A percentile compares a stretch with the other conserved stretches of the same genome.
Evolutionary conservation across 2,113 vertebrate genomes (phyloP).

Genomic region (Erythrocebus patas): DNA sequence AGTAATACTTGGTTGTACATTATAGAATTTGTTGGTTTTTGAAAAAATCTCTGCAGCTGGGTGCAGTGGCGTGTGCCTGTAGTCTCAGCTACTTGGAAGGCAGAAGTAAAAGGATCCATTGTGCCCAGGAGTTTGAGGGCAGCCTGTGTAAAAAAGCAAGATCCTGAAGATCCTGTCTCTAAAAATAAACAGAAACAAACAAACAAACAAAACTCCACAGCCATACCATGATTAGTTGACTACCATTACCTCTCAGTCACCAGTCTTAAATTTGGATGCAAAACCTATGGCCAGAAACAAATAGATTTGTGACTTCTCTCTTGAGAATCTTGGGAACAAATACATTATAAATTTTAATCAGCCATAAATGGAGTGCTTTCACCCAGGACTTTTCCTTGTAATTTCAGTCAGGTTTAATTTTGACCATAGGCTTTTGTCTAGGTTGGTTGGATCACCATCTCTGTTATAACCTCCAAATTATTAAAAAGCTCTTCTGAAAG

Average conservation of each 20-base stretch:
- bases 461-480: not conserved
- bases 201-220: not conserved
- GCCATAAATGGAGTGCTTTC: not conserved
- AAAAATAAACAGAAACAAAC: not conserved
- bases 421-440: slow-evolving; percentile 28
- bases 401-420: slow-evolving; percentile 38
- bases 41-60: not conserved
- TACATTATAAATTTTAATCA: not conserved
- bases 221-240: not conserved
- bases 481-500: not conserved
- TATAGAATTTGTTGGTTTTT: not conserved
- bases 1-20: not conserved
- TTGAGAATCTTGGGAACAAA: not conserved
- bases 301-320: not conserved
- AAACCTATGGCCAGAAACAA: not conserved
- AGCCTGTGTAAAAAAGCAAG: not conserved
- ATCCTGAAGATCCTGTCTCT: not conserved
- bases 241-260: not conserved
- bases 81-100: not conserved
- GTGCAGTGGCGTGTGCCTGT: not conserved
- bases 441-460: not conserved
- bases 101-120: not conserved
- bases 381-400: slow-evolving; percentile 9
- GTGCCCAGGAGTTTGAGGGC: not conserved
- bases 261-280: not conserved